phyloP scores from a whole-genome alignment of 2,113 vertebrate species.

The Paratilapia polleni region DNA sequence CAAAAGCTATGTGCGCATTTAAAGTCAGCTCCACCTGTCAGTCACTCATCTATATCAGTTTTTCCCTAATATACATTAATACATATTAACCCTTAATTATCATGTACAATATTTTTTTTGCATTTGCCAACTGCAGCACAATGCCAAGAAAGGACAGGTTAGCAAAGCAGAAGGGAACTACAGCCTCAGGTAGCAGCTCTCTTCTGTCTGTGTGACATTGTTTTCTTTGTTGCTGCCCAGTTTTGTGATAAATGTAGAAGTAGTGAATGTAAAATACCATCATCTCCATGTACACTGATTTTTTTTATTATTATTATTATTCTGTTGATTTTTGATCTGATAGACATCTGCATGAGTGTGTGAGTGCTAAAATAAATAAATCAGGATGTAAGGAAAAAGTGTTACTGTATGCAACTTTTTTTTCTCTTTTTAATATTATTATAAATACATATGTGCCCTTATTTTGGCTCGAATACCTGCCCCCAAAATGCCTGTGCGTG shows the following conservation, averaged over 20 bases:
- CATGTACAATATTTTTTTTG: not conserved
- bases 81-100: not conserved
- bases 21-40: no score
- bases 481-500: not conserved
- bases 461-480: no score
- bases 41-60: no score
- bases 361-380: not conserved
- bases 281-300: not conserved
- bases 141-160: not conserved
- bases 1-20: no score
- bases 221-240: not conserved
- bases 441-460: not conserved
- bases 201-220: not conserved
- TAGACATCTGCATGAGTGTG: not conserved
- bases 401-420: not conserved
- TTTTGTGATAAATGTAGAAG: not conserved
- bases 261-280: not conserved
- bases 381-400: not conserved
- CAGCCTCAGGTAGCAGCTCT: not conserved
- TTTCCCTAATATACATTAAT: not conserved
- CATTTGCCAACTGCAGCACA: not conserved
- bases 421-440: no score
- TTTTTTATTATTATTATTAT: not conserved
- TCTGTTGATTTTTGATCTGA: not conserved
- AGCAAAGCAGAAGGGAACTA: not conserved